Evolutionary conservation across 2,797 vertebrate species (phyloP), one percentile per base, ranked within the genome.

Genomic region (Typhlichthys subterraneus): DNA sequence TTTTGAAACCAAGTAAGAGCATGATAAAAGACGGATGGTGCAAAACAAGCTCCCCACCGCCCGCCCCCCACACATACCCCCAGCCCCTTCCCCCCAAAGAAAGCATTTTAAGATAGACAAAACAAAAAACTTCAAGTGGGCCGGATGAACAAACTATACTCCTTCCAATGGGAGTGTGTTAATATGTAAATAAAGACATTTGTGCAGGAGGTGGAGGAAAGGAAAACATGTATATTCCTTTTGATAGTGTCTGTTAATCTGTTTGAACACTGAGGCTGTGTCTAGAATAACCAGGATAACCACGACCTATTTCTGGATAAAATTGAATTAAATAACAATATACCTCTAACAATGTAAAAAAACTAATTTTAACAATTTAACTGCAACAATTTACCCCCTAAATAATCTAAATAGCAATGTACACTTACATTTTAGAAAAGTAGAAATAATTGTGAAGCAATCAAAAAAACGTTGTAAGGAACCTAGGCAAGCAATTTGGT

Each of bases 121-220:
- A 67, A 80, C 62, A 63, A 58, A 57, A 78, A 74, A 66, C 57
- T 63, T 59, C 82, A 76, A 83, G 82, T 81, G 75, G 84, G 79
- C 15, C 73, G 79, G 80, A 78, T 77, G 85, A 81, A 87, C 79
- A 82, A 75, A 84, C 77, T 69, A 63, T 79, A 79, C 82, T 81
- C 78, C 90, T 89, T 88, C 88, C 83, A 82, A 15, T 83, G 83
- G 85, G 82, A 87, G 79, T 81, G 84, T 69, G 70, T 77, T 80
- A 84, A 77, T 82, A 75, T 85, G 83, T 76, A 85, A 86, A 89
- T 85, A 88, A 85, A 87, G 57, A 57, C 59, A 72, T 53, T 68
- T 76, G 48, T 58, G 46, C 58, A 70, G 61, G 63, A 70, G 45
- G 50, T 67, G 59, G 70, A 73, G 75, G 72, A 75, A 67, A 69